phyloP scores from a whole-genome alignment of 2,113 vertebrate genomes.

The Bombycilla garrulus region DNA sequence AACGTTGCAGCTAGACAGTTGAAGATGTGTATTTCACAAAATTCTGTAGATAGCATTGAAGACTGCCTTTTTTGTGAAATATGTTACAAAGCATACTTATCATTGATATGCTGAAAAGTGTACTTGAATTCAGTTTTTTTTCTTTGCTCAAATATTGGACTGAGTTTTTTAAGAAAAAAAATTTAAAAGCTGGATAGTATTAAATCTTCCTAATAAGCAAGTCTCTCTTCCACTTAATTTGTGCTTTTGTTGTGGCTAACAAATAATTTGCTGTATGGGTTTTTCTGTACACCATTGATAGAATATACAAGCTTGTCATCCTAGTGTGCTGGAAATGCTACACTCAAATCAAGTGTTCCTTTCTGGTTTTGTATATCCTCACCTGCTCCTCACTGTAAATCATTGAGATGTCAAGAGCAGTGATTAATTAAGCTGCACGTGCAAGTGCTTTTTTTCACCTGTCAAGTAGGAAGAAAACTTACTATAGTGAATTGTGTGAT shows the following conservation, averaged over 20 bases:
- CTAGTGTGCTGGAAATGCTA: constrained; percentile 75
- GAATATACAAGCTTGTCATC: constrained; percentile 87
- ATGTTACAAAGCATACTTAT: not conserved
- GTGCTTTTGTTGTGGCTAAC: constrained; percentile 64
- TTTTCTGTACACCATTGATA: constrained; percentile 64
- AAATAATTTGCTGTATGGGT: constrained; percentile 62
- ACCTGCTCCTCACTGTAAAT: constrained; percentile 96
- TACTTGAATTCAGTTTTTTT: not conserved
- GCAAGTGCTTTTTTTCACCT: constrained; percentile 89
- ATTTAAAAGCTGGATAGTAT: constrained; percentile 12
- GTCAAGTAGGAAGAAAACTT: constrained; percentile 78
- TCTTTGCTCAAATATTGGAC: not conserved
- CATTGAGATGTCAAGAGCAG: constrained; percentile 86
- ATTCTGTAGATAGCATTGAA: not conserved
- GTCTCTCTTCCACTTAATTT: constrained; percentile 59
- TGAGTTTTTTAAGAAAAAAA: not conserved
- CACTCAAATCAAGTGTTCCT: constrained; percentile 75
- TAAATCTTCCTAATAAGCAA: constrained; percentile 62
- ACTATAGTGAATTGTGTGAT: constrained; percentile 64
- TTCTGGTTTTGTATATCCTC: constrained; percentile 88
- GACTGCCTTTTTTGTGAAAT: not conserved
- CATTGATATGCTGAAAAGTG: not conserved
- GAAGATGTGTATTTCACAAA: not conserved
- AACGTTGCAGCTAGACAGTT: not conserved
- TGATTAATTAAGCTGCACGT: constrained; percentile 92